Evolutionary conservation across 2,888 invertebrate genomes (phyloP).

Genomic region (Adineta ricciae): DNA sequence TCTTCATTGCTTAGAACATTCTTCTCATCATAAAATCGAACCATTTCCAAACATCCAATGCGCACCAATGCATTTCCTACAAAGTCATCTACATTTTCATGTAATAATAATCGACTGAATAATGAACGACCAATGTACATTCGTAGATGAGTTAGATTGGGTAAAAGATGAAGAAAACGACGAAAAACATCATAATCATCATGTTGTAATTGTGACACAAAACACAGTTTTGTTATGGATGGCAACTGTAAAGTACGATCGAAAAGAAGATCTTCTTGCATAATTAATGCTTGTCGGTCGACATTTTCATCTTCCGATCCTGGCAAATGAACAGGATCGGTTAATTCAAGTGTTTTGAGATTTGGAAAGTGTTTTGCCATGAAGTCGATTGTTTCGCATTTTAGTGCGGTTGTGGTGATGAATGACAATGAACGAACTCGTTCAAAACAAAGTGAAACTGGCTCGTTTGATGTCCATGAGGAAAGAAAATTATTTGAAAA

Average conservation of each 20-base stretch:
- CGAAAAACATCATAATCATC: background rate
- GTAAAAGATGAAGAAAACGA: constrained; percentile 14
- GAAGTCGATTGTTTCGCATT: background rate
- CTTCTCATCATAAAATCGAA: background rate
- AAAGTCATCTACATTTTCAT: background rate
- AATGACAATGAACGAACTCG: background rate
- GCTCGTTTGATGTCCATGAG: background rate
- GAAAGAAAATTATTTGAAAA: background rate
- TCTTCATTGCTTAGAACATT: background rate
- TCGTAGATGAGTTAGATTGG: background rate
- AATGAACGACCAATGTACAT: background rate
- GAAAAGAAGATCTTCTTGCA: background rate
- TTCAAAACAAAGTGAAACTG: background rate
- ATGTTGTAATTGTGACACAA: background rate
- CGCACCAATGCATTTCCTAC: background rate
- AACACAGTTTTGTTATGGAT: background rate
- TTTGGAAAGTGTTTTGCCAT: background rate
- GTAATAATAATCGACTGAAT: background rate
- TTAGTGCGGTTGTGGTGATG: background rate
- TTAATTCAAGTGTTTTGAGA: background rate
- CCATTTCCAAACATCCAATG: background rate
- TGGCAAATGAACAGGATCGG: background rate
- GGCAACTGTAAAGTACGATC: background rate
- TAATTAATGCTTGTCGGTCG: background rate
- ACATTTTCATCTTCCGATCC: background rate